A percentile compares a stretch with the other conserved stretches of the same genome.
These are phyloP conservation scores for Drosophila eohydei DNA, from an alignment of 2,888 invertebrate genomes.

Conservation along the genomic window DNA sequence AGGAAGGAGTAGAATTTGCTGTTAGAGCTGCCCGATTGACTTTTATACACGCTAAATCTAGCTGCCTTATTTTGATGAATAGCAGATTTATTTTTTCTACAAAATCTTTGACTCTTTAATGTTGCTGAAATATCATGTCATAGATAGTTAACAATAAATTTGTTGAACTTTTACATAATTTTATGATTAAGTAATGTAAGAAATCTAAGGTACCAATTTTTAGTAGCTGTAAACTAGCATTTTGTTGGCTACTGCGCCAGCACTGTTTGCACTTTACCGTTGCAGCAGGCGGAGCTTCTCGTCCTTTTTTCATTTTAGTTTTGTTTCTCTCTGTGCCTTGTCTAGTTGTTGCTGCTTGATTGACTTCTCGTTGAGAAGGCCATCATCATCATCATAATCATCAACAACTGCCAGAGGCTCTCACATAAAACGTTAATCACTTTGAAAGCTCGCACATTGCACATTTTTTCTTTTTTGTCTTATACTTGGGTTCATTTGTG, in stretches of 20 bases:
- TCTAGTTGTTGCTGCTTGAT: conserved; percentile 47
- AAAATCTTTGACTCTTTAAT: not conserved
- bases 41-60: not conserved
- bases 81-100: not conserved
- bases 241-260: not conserved
- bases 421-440: conserved; percentile 71
- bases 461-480: conserved; percentile 48
- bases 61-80: not conserved
- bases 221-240: not conserved
- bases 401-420: conserved; percentile 11
- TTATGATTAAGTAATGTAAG: not conserved
- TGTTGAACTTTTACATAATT: too few relatives aligned
- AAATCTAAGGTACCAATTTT: too few relatives aligned
- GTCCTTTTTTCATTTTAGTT: conserved; percentile 10
- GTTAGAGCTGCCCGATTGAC: not conserved
- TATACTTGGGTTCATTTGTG: conserved; percentile 17
- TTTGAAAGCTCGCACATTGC: conserved; percentile 58
- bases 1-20: not conserved
- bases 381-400: conserved; percentile 23
- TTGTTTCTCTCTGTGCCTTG: conserved; percentile 7
- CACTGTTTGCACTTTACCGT: conserved; percentile 15
- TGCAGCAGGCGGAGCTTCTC: conserved; percentile 5
- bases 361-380: conserved; percentile 49
- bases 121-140: not conserved
- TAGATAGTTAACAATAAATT: not conserved